Evolutionary conservation across 2,113 vertebrate species (phyloP), one percentile per base, ranked within the genome.

Genomic region (Saguinus midas): DNA sequence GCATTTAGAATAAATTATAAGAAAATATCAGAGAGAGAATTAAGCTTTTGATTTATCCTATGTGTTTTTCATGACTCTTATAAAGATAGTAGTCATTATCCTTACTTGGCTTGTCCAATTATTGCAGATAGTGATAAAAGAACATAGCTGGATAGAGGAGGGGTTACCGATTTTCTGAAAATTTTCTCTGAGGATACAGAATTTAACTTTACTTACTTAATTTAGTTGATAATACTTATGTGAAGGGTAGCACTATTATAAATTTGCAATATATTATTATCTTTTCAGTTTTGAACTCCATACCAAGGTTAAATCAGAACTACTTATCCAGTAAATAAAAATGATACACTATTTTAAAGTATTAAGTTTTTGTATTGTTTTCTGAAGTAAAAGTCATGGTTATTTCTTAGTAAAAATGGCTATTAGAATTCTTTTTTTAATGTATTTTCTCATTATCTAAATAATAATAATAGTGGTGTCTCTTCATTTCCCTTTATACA

Each of bases 401-500:
- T 92, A 92, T 76, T 87, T 70, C 55, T 89, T 55, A 11, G 9
- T 50, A 58, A 96, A 96, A 93, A 43, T 82, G 58, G 4, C 37
- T 66, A 18, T 48, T 7, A 95, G 87, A 87, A 48, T 72, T 29
- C 20, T 12, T 25, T 45, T 32, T 23, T 57, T 18, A 7, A 14
- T 70, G 5, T 29, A 82, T 97, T 96, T 98, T 94, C 75, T 96
- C 73, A 79, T 97, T 97, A 96, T 18, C 1, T 11, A 97, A 87
- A 72, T 90, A 93, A 95, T 72, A 72, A 91, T 95, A 84, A 94
- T 45, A 84, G 72, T 86, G 8, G 1, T 88, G 8, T 86, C 52
- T 94, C 52, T 93, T 23, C 29, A 94, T 55, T 91, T 40, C 1
- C 96, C 14, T 72, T 97, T 80, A 21, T 81, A 89, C 5, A 27